Evolutionary conservation across 2,888 invertebrate species (phyloP).

Genomic region (Branchinecta sandiegonensis): DNA sequence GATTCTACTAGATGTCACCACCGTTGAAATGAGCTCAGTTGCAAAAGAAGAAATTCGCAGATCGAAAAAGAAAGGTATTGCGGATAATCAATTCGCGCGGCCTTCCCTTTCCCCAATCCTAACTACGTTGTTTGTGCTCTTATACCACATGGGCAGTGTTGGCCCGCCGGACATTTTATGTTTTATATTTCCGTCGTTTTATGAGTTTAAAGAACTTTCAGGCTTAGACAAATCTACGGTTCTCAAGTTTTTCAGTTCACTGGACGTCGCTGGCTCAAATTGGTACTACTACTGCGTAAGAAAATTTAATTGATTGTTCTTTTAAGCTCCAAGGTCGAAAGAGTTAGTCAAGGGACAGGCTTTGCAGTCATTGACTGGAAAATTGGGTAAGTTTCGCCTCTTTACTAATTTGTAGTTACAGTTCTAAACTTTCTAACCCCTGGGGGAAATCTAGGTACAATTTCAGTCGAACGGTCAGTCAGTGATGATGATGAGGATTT

Average conservation of each 20-base stretch:
- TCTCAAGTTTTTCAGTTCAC: neutral
- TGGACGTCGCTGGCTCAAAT: neutral
- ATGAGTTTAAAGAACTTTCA: too few relatives aligned
- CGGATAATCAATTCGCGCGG: constrained; percentile 11
- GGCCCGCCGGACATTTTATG: neutral
- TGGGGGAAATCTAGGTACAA: too few relatives aligned
- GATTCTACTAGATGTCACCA: constrained; percentile 83
- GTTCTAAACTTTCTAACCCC: too few relatives aligned
- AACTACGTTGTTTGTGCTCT: constrained; percentile 24
- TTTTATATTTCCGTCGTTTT: too few relatives aligned
- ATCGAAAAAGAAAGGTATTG: constrained; percentile 50
- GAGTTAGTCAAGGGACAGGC: constrained; percentile 40
- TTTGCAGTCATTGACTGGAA: constrained; percentile 75
- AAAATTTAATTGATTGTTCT: constrained; percentile 12
- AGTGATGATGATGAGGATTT: too few relatives aligned
- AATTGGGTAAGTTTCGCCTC: constrained; percentile 63
- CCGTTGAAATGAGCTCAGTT: constrained; percentile 67
- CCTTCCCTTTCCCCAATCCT: neutral
- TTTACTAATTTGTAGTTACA: neutral
- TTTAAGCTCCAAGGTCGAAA: constrained; percentile 4
- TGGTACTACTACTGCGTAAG: neutral
- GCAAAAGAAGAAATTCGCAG: constrained; percentile 69
- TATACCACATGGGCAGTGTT: constrained; percentile 10
- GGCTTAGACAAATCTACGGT: neutral
- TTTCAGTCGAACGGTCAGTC: too few relatives aligned